Evolutionary conservation across 2,797 vertebrate species (phyloP), one percentile per base, ranked within the genome.

Genomic region (Knipowitschia caucasica): DNA sequence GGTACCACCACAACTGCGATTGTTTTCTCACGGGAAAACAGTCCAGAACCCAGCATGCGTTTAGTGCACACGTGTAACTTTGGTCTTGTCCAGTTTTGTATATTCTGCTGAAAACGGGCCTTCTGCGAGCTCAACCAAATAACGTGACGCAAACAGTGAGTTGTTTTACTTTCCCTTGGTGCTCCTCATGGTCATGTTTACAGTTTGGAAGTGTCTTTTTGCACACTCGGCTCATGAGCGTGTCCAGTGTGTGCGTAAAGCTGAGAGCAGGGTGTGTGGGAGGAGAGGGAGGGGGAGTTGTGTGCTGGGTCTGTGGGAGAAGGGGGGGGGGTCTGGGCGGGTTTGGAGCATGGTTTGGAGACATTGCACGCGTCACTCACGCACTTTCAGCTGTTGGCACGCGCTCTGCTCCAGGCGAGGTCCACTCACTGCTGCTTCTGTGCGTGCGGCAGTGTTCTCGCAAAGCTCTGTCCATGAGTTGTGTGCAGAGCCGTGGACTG

Each of bases 11-110:
- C 57, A 25, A 59, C 49, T 69, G 57, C 20, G 39, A 62, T 71
- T 77, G 78, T 84, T 82, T 89, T 89, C 88, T 86, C 86, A 88
- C 77, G 82, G 86, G 86, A 87, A 88, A 88, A 77, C 56, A 20
- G 33, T 17, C 38, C 49, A 31, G 39, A 56, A 50, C 38, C 74
- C 50, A 64, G 66, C 69, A 70, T 69, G 51, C 71, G 64, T 69
- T 75, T 77, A 42, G 80, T 50, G 62, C 66, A 35, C 58, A 63
- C 11, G 58, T 82, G 79, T 52, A 64, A 85, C 61, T 78, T 59
- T 46, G 31, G 36, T 38, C 8, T 20, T 12, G 18, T 34, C 31
- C 31, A 34, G 12, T n/a, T 6, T 10, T 18, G 11, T 39, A 39
- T 39, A 18, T 39, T 21, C 9, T 39, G 36, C 21, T 1, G 7